These are phyloP conservation scores for Liopterus haemorrhoidalis DNA, from an alignment of 2,888 invertebrate genomes.

Conservation along the genomic window DNA sequence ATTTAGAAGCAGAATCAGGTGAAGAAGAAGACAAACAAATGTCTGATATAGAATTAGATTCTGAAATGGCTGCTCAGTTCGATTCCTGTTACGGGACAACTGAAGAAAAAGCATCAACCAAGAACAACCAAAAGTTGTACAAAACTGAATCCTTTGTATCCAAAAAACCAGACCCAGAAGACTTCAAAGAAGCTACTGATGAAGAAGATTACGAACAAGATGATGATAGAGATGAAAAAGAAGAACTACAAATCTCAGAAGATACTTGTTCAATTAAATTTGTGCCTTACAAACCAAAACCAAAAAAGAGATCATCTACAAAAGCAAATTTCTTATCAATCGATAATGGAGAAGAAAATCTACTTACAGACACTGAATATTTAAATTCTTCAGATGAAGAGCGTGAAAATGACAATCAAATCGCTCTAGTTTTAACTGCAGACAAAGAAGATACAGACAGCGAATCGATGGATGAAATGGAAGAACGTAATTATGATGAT, in stretches of 20 bases:
- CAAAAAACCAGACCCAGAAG: slow-evolving; percentile 14
- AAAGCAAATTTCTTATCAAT: no score
- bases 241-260: no score
- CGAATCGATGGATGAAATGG: slow-evolving; percentile 29
- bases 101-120: slow-evolving; percentile 26
- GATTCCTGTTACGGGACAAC: slow-evolving; percentile 32
- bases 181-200: slow-evolving; percentile 32
- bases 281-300: slow-evolving; percentile 2
- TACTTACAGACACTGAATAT: slow-evolving; percentile 48
- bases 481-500: neutral
- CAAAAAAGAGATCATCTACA: slow-evolving; percentile 3
- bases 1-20: slow-evolving; percentile 40
- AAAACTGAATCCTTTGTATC: slow-evolving; percentile 8
- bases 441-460: slow-evolving; percentile 32
- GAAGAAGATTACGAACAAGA: slow-evolving; percentile 33
- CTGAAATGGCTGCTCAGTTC: slow-evolving; percentile 27
- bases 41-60: slow-evolving; percentile 1
- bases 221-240: slow-evolving; percentile 19
- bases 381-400: slow-evolving; percentile 42
- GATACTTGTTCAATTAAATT: no score
- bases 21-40: slow-evolving; percentile 7
- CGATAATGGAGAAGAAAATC: slow-evolving; percentile 38
- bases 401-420: slow-evolving; percentile 35
- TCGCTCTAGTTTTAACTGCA: slow-evolving; percentile 40
- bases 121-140: slow-evolving; percentile 12